Conservation (phyloP, 1,140 invertebrate genomes). For the Philotrypesis tridentata region DNA sequence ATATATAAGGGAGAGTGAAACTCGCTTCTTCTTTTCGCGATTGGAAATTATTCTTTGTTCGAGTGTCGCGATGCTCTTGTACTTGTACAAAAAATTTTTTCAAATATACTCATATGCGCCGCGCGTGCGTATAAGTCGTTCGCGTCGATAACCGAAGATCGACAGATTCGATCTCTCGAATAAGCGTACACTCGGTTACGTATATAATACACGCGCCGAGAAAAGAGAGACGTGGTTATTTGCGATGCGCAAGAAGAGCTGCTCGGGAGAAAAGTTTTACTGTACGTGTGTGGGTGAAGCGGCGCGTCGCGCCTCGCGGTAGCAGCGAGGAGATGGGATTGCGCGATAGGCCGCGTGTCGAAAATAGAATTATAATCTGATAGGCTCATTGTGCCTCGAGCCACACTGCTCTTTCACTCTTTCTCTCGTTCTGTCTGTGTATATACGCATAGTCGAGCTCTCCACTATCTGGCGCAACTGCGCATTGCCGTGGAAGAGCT, state of each 20-base stretch:
- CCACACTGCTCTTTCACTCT: conserved; percentile 53
- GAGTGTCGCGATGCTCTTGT: conserved; percentile 30
- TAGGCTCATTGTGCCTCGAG: conserved; percentile 72
- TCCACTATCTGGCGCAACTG: conserved; percentile 66
- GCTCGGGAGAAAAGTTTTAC: conserved; percentile 19
- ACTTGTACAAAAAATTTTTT: conserved; percentile 38
- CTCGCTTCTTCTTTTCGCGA: conserved; percentile 17
- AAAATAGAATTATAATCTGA: conserved; percentile 75
- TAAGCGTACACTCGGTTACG: no score
- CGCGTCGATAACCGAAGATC: background rate
- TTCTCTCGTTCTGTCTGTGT: no score
- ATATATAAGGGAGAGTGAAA: conserved; percentile 17
- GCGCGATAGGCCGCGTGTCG: conserved; percentile 71
- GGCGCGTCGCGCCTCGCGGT: conserved; percentile 62
- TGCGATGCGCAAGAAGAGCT: conserved; percentile 13
- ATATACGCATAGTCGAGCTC: conserved; percentile 3
- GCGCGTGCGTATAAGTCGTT: background rate
- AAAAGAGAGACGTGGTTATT: background rate
- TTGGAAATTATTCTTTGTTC: conserved; percentile 46
- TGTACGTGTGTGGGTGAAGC: conserved; percentile 32
- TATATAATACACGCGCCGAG: background rate
- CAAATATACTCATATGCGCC: background rate
- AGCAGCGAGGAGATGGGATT: conserved; percentile 71
- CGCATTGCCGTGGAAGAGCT: conserved; percentile 48
- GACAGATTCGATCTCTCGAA: conserved; percentile 5